These are phyloP conservation scores for Caenorhabditis virilis DNA, from an alignment of 2,888 invertebrate species.

Conservation along the genomic window DNA sequence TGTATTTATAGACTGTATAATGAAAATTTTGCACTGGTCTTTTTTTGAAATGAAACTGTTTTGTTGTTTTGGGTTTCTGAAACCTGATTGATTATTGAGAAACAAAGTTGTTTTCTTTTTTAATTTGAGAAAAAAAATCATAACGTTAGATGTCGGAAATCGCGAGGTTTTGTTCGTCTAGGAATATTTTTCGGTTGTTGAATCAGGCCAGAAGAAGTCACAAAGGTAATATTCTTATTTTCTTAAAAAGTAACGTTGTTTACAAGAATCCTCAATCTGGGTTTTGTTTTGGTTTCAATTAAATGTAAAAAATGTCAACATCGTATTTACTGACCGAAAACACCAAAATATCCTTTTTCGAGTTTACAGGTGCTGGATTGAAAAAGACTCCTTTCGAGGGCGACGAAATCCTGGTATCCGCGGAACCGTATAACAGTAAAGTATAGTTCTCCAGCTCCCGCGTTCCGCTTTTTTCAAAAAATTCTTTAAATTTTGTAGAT, in stretches of 20 bases:
- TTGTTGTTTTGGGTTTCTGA: background rate
- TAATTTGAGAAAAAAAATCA: too few species aligned
- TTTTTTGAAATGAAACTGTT: background rate
- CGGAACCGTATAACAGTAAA: constrained; percentile 19
- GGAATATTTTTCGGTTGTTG: too few species aligned
- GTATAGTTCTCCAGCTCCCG: constrained; percentile 1
- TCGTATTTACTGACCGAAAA: too few species aligned
- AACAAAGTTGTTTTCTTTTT: background rate
- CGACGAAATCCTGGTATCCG: constrained; percentile 22
- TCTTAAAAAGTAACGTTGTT: background rate
- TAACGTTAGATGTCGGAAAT: too few species aligned
- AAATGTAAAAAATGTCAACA: too few species aligned
- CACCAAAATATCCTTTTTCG: too few species aligned
- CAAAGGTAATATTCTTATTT: background rate
- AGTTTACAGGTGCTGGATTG: constrained; percentile 4
- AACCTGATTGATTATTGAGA: background rate
- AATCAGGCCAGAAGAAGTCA: too few species aligned
- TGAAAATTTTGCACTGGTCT: background rate
- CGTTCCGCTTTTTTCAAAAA: background rate
- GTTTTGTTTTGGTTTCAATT: too few species aligned
- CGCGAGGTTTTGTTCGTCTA: too few species aligned
- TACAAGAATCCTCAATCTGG: background rate
- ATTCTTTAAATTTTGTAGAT: constrained; percentile 17
- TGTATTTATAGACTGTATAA: background rate
- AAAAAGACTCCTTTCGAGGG: constrained; percentile 26